Conservation (phyloP, 2,888 invertebrate genomes). For the Drosophila differens region DNA sequence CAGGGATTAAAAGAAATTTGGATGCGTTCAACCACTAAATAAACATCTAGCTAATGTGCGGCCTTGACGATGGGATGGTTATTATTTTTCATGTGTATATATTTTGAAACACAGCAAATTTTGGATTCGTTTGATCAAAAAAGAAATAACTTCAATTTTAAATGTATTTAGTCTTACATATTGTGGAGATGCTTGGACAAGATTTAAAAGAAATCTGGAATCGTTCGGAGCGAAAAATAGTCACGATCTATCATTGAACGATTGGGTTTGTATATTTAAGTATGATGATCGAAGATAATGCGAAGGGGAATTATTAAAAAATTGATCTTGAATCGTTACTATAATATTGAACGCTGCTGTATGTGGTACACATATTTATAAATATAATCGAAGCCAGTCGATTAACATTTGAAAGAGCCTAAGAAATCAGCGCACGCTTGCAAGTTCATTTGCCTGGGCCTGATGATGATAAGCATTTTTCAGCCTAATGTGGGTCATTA, state of each 20-base stretch:
- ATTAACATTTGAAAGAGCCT: slow-evolving; percentile 41
- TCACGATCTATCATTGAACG: neutral
- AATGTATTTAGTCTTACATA: neutral
- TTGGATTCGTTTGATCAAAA: neutral
- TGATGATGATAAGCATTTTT: slow-evolving; percentile 51
- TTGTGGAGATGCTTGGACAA: neutral
- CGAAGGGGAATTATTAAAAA: neutral
- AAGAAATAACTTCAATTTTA: neutral
- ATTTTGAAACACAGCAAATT: neutral
- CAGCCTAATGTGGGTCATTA: slow-evolving; percentile 67
- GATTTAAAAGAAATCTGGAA: neutral
- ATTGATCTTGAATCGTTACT: neutral
- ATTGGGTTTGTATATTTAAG: neutral
- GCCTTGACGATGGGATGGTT: neutral
- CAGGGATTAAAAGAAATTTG: neutral
- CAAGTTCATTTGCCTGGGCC: slow-evolving; percentile 28
- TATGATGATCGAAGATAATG: neutral
- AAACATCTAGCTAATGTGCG: neutral
- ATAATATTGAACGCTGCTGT: neutral
- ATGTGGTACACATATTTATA: neutral
- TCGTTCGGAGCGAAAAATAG: neutral
- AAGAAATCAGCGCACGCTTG: slow-evolving; percentile 58
- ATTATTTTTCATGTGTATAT: too few species aligned
- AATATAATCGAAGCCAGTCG: slow-evolving; percentile 15
- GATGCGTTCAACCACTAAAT: neutral